phyloP scores from a whole-genome alignment of 2,888 invertebrate species.

The Hartigia nigra region DNA sequence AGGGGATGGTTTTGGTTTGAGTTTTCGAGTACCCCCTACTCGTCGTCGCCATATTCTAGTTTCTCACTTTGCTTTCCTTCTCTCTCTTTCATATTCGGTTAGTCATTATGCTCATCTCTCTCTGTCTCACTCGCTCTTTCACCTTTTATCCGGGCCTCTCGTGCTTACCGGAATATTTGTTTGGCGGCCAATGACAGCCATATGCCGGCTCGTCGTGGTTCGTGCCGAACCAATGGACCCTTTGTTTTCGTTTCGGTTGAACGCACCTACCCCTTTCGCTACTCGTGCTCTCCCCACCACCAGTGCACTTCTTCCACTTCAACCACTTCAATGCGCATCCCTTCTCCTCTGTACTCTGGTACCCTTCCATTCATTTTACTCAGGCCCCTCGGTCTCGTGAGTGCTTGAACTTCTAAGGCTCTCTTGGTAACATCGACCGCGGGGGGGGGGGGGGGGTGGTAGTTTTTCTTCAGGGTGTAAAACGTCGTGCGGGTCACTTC shows the following conservation, averaged over 20 bases:
- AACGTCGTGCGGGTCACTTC: slow-evolving; percentile 30
- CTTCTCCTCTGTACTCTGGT: not conserved
- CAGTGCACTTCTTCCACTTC: slow-evolving; percentile 11
- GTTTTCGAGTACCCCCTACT: not conserved
- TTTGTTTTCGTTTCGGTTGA: slow-evolving; percentile 54
- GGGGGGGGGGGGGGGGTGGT: not conserved
- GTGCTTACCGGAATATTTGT: slow-evolving; percentile 40
- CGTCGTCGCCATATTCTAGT: slow-evolving; percentile 6
- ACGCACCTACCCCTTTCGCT: slow-evolving; percentile 36
- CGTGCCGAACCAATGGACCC: slow-evolving; percentile 45
- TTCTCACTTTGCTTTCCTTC: slow-evolving; percentile 7
- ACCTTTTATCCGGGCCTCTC: slow-evolving; percentile 9
- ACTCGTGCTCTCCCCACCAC: not conserved
- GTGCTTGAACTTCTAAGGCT: not conserved
- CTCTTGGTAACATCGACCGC: not conserved
- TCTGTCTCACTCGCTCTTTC: slow-evolving; percentile 17
- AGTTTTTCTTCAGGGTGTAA: not conserved
- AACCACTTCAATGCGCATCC: slow-evolving; percentile 1
- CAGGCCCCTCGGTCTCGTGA: not conserved
- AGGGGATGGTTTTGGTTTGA: slow-evolving; percentile 18
- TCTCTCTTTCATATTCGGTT: slow-evolving; percentile 14
- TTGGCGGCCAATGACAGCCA: slow-evolving; percentile 49
- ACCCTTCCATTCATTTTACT: not conserved
- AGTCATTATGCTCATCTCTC: slow-evolving; percentile 16
- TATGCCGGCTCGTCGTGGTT: slow-evolving; percentile 45